Conservation (phyloP, 2,797 vertebrate genomes). For the Mus caroli region DNA sequence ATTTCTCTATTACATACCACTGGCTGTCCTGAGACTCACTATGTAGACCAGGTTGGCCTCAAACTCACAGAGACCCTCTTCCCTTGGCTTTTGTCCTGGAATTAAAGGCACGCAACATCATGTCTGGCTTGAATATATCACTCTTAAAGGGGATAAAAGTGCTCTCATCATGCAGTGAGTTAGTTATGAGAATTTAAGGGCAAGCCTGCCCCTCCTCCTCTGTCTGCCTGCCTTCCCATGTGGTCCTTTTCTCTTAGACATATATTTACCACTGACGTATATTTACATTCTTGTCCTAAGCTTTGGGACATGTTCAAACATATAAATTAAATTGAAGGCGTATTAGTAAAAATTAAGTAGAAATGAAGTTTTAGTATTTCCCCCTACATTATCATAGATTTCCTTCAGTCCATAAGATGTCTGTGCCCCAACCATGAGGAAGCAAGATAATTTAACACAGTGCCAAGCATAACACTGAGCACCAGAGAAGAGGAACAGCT, state of each 20-base stretch:
- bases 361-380: neutral
- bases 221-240: neutral
- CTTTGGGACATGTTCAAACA: neutral
- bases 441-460: neutral
- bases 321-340: neutral
- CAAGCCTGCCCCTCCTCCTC: neutral
- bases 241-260: neutral
- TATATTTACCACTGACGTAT: neutral
- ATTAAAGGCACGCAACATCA: neutral
- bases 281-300: neutral
- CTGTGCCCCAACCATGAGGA: neutral
- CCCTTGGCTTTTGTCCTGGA: neutral
- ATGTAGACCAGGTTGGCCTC: neutral
- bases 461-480: accelerated
- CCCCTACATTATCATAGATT: neutral
- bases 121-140: too few species aligned
- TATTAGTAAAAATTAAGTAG: neutral
- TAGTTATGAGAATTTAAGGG: neutral
- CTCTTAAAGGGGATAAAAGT: neutral
- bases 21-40: neutral
- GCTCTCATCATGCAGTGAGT: neutral
- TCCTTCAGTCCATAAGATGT: too few species aligned
- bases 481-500: neutral
- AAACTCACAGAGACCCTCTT: neutral
- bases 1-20: neutral